phyloP scores from a whole-genome alignment of 2,113 vertebrate species.

The Cynopterus brachyotis region DNA sequence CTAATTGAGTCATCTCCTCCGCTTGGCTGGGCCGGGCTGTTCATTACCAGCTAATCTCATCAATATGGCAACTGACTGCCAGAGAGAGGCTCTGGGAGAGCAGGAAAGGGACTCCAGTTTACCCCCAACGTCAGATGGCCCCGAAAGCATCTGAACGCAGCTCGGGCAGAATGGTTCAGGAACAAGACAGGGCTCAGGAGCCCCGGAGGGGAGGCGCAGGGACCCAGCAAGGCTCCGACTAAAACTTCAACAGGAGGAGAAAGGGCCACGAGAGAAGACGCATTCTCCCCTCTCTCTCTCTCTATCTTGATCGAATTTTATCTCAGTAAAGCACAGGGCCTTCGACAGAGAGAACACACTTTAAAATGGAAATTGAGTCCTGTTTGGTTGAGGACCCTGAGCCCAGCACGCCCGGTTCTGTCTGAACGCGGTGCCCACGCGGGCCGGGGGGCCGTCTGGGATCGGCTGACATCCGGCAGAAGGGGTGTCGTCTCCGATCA shows the following conservation, averaged over 20 bases:
- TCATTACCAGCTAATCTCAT: conserved; percentile 98
- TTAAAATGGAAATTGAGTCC: conserved; percentile 55
- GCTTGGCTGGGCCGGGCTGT: conserved; percentile 91
- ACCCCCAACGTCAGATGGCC: background rate
- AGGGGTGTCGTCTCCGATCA: background rate
- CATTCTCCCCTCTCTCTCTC: conserved; percentile 56
- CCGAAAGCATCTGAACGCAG: conserved; percentile 47
- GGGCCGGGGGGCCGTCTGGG: conserved; percentile 1
- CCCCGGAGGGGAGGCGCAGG: background rate
- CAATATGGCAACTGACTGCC: conserved; percentile 89
- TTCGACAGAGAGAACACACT: conserved; percentile 62
- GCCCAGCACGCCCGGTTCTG: background rate
- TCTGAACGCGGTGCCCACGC: background rate
- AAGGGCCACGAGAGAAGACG: conserved; percentile 44
- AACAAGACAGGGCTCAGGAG: conserved; percentile 25
- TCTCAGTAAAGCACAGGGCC: conserved; percentile 41
- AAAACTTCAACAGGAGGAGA: background rate
- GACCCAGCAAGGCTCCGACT: background rate
- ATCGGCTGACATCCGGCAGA: conserved; percentile 36
- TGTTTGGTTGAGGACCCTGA: conserved; percentile 38
- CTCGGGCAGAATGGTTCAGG: background rate
- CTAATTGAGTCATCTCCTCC: conserved; percentile 86
- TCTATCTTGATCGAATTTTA: conserved; percentile 60
- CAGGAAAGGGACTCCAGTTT: background rate
- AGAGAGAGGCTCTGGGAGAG: conserved; percentile 43